Evolutionary conservation across 1,140 invertebrate species (phyloP).

Genomic region (Tetramorium simillimum): DNA sequence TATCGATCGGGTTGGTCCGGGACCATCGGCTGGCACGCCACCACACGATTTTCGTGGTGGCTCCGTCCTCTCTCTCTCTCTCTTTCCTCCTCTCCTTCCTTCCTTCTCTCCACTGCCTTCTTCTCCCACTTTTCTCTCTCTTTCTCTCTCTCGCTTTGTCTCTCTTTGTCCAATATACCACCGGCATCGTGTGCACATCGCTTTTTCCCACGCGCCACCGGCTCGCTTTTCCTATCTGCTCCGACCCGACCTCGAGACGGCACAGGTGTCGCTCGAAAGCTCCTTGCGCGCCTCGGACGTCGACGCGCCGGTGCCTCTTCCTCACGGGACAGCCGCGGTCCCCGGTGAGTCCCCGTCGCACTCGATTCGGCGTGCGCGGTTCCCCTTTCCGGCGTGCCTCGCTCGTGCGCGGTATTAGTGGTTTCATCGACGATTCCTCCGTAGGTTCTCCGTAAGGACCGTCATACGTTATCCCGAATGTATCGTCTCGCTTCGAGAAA

Average conservation of each 20-base stretch:
- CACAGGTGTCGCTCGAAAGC: slow-evolving; percentile 56
- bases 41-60: slow-evolving; percentile 74
- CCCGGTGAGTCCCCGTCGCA: neutral
- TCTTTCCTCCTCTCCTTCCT: neutral
- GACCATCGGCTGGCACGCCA: slow-evolving; percentile 81
- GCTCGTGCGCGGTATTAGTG: slow-evolving; percentile 23
- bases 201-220: neutral
- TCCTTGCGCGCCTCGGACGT: slow-evolving; percentile 29
- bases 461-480: neutral
- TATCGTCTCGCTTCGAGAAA: neutral
- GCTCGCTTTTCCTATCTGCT: neutral
- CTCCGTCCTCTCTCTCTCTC: slow-evolving; percentile 11
- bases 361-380: slow-evolving; percentile 5
- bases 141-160: neutral
- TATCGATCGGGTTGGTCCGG: slow-evolving; percentile 82
- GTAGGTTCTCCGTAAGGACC: neutral
- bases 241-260: neutral
- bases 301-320: neutral
- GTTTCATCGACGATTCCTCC: neutral
- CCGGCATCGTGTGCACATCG: slow-evolving; percentile 39
- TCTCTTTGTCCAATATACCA: slow-evolving; percentile 18
- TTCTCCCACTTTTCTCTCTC: neutral
- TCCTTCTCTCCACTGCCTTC: neutral
- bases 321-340: slow-evolving; percentile 25
- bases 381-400: neutral